Base-by-base conservation (phyloP, 2,888 invertebrate genomes). In the Lycaena phlaeas region DNA sequence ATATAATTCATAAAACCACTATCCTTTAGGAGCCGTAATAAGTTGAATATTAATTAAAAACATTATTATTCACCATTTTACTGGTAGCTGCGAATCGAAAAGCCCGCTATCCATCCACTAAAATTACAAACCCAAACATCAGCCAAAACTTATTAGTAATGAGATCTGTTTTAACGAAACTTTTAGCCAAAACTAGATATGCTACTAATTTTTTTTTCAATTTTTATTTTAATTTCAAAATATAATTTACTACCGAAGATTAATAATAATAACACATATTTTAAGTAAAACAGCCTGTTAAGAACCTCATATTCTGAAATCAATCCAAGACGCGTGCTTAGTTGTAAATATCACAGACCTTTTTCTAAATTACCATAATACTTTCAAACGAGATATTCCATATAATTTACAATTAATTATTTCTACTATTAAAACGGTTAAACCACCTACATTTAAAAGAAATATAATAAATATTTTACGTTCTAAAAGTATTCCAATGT, bases 281-380 rank as follows among this genome's bases (percentile, higher is more conserved):
- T 12, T 10, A 31, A 3, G 18, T 34, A 42, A 27, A 45, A 27
- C 42, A 31, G 34, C 42, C 42, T 14, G 40, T 27, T 26, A 27
- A 36, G 27, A 41, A 11, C 18, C 42, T 68, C 68, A 71, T 67
- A 68, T 63, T 64, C 68, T 74, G 81, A 84, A 81, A 79, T 82
- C 77, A 66, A 73, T 69, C 72, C 76, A 77, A 72, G 78, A 70
- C 71, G 63, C 64, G 59, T 56, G 59, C 73, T 76, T 75, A 78
- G 67, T 64, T 66, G 62, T 67, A 53, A 67, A 69, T 81, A 81
- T 81, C 81, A 82, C 81, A 81, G 81, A 71, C 75, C 69, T 70
- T 75, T 74, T 67, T 64, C 70, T 78, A 73, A 68, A 69, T 58
- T 71, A 76, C 61, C 68, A 70, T 78, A 79, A 81, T 79, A 79